These are phyloP conservation scores for Drosophila arawakana DNA, from an alignment of 1,140 invertebrate species.

Conservation along the genomic window DNA sequence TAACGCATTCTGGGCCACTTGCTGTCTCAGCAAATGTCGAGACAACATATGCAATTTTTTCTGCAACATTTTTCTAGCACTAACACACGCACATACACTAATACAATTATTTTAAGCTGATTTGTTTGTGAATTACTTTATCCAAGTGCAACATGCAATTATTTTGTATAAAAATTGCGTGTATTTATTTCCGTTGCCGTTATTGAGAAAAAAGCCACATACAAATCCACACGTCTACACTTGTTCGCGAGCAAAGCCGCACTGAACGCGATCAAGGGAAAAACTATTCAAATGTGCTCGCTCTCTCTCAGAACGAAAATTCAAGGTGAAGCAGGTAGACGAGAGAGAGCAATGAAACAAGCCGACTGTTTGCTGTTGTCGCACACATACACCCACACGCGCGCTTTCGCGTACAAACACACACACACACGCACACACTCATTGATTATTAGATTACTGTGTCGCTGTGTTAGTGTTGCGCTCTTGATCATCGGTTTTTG, in stretches of 20 bases:
- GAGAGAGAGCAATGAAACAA: background rate
- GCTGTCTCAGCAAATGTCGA: slow-evolving; percentile 38
- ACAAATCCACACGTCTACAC: slow-evolving; percentile 38
- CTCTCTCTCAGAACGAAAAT: background rate
- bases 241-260: slow-evolving; percentile 26
- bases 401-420: background rate
- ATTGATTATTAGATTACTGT: background rate
- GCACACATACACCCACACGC: background rate
- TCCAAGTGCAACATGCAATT: background rate
- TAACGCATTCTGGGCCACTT: slow-evolving; percentile 7
- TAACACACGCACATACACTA: too few species aligned
- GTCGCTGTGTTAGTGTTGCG: background rate
- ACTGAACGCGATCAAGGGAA: slow-evolving; percentile 30
- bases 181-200: background rate
- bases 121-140: slow-evolving; percentile 1
- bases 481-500: slow-evolving; percentile 21
- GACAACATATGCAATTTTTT: slow-evolving; percentile 54
- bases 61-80: slow-evolving; percentile 43
- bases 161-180: background rate
- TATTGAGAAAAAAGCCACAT: background rate
- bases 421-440: background rate
- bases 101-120: slow-evolving; percentile 13
- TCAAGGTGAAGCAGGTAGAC: background rate
- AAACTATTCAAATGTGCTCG: slow-evolving; percentile 5
- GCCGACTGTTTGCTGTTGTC: background rate